A percentile compares a stretch with the other conserved stretches of the same genome.
phyloP scores from a whole-genome alignment of 1,140 invertebrate species.

The Drosophila sproati region DNA sequence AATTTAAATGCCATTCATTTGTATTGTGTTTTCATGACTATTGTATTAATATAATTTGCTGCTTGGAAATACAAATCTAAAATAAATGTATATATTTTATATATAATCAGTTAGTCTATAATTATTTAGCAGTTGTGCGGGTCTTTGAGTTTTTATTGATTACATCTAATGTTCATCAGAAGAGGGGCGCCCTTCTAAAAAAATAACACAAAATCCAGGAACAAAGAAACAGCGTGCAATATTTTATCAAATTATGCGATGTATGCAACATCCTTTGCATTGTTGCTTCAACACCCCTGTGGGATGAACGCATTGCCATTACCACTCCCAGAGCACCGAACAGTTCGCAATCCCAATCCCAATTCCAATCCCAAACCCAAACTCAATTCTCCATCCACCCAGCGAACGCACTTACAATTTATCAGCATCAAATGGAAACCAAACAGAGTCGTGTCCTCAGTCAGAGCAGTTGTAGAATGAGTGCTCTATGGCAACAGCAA shows the following conservation, averaged over 20 bases:
- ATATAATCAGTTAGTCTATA: too few species aligned
- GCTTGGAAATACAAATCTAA: too few species aligned
- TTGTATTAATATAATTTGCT: too few species aligned
- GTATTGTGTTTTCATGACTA: too few species aligned
- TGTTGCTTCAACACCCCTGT: conserved; percentile 67
- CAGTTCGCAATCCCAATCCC: background rate
- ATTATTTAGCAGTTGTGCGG: background rate
- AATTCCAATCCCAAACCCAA: conserved; percentile 1
- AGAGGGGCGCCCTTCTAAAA: conserved; percentile 25
- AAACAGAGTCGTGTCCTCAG: conserved; percentile 47
- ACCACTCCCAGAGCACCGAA: background rate
- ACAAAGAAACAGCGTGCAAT: conserved; percentile 72
- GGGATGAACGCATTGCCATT: conserved; percentile 8
- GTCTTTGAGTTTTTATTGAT: conserved; percentile 53
- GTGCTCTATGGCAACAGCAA: conserved; percentile 39
- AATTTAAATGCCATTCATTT: too few species aligned
- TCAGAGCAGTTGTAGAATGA: conserved; percentile 31
- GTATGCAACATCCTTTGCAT: conserved; percentile 66
- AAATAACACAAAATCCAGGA: conserved; percentile 11
- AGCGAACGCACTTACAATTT: conserved; percentile 76
- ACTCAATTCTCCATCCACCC: conserved; percentile 26
- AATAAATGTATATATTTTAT: too few species aligned
- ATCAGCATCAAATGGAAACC: conserved; percentile 82
- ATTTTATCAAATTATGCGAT: conserved; percentile 81
- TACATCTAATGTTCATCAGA: conserved; percentile 74